Base-by-base conservation (phyloP, 2,797 vertebrate genomes). In the Characodon lateralis region DNA sequence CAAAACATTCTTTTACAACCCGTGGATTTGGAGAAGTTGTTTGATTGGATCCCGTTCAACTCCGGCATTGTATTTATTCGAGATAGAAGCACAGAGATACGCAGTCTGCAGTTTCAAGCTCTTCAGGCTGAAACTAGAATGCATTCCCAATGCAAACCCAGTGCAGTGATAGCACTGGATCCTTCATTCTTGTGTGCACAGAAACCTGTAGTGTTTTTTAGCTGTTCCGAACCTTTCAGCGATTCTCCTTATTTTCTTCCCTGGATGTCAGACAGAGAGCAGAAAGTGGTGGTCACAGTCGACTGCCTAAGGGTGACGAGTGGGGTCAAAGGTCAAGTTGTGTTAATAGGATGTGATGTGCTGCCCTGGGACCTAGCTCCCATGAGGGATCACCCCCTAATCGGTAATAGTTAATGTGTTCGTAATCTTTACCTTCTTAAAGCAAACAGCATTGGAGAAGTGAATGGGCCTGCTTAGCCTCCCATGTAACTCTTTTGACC, bases 391-490 rank as follows among this genome's bases (percentile, higher is more conserved):
- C 93, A 96, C 89, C 96, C 95, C 95, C 94, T 97, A 98, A 98
- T 98, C 97, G 95, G 95, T 95, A 96, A 97, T 97, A 97, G 96
- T 97, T 96, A 95, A 96, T 96, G 96, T 96, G 95, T 96, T 96
- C 88, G 94, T 96, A 96, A 96, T 97, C 97, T 97, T 96, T 95
- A 95, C 96, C 97, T 96, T 94, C 94, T 96, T 96, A 96, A 96
- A 97, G 97, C 97, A 97, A 98, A 98, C 97, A 98, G 94, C 82
- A 82, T 93, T 89, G 89, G 88, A 91, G 78, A 80, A 93, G 88
- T 97, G 96, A 97, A 97, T 97, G 94, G 94, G 83, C 91, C 95
- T 93, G 94, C 95, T 93, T 88, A 86, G 89, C 95, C 94, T 96
- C 95, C 96, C 94, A 89, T 96, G 96, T 96, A 96, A 96, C 96